A percentile compares a stretch with the other conserved stretches of the same genome.
Conservation (phyloP, 2,888 invertebrate species). For the Rapana venosa region DNA sequence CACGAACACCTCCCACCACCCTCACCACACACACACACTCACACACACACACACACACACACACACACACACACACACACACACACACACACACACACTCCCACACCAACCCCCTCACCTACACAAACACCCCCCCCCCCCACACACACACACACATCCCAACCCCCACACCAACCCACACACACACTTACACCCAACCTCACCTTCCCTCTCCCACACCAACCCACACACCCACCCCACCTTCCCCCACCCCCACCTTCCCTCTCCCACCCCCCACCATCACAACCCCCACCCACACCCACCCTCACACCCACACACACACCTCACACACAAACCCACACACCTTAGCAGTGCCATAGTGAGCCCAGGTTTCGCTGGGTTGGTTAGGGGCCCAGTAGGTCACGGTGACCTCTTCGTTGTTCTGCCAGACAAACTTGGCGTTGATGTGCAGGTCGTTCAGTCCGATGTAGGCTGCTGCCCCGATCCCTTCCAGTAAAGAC, state of each 20-base stretch:
- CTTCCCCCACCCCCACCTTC: background rate
- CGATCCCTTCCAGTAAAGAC: conserved; percentile 50
- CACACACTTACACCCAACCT: too few species aligned
- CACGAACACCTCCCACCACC: background rate
- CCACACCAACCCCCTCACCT: too few species aligned
- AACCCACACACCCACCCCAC: too few species aligned
- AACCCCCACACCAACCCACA: too few species aligned
- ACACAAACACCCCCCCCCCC: too few species aligned
- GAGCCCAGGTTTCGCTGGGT: conserved; percentile 54
- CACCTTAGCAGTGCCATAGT: conserved; percentile 39
- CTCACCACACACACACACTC: background rate
- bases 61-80: too few species aligned
- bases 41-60: conserved; percentile 4
- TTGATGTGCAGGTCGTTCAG: conserved; percentile 54
- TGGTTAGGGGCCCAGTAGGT: conserved; percentile 67
- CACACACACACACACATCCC: too few species aligned
- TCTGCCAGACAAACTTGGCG: conserved; percentile 63
- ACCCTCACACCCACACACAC: background rate
- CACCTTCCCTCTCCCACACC: too few species aligned
- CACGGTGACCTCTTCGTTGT: conserved; percentile 62
- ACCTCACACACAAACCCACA: too few species aligned
- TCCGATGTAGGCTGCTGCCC: conserved; percentile 66
- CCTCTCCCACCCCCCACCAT: background rate
- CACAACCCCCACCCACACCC: conserved; percentile 33
- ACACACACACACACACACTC: too few species aligned